Evolutionary conservation across 2,888 invertebrate genomes (phyloP).

Genomic region (Hesperia comma): DNA sequence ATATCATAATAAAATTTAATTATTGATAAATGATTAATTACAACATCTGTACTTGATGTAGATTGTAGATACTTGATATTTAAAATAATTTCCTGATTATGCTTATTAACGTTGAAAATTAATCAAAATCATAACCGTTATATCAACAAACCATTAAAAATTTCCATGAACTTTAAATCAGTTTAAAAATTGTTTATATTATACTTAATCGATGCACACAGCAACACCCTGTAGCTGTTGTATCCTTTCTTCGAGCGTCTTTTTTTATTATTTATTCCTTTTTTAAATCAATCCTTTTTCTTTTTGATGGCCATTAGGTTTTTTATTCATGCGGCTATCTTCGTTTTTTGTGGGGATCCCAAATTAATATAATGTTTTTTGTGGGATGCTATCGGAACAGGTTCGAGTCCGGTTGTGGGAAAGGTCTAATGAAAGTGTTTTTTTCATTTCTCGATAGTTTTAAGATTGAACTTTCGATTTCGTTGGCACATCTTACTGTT

Average conservation of each 20-base stretch:
- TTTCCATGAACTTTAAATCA: no score
- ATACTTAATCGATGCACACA: constrained; percentile 38
- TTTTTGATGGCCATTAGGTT: constrained; percentile 80
- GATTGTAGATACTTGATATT: no score
- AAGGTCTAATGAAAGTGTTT: constrained; percentile 80
- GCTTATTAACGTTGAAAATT: no score
- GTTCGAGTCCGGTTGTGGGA: constrained; percentile 70
- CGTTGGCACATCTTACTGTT: constrained; percentile 46
- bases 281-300: constrained; percentile 72
- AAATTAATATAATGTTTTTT: constrained; percentile 82
- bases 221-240: constrained; percentile 66
- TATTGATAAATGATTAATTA: no score
- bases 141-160: no score
- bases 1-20: no score
- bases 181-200: not conserved
- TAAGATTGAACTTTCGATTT: constrained; percentile 72
- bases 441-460: constrained; percentile 59
- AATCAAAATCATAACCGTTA: no score
- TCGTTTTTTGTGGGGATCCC: constrained; percentile 81
- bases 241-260: constrained; percentile 73
- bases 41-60: no score
- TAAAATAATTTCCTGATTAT: no score
- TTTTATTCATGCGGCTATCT: constrained; percentile 73
- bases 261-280: constrained; percentile 57
- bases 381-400: constrained; percentile 68